Evolutionary conservation across 2,888 invertebrate genomes (phyloP), one percentile per base, ranked within the genome.

Genomic region (Drosophila mulleri): DNA sequence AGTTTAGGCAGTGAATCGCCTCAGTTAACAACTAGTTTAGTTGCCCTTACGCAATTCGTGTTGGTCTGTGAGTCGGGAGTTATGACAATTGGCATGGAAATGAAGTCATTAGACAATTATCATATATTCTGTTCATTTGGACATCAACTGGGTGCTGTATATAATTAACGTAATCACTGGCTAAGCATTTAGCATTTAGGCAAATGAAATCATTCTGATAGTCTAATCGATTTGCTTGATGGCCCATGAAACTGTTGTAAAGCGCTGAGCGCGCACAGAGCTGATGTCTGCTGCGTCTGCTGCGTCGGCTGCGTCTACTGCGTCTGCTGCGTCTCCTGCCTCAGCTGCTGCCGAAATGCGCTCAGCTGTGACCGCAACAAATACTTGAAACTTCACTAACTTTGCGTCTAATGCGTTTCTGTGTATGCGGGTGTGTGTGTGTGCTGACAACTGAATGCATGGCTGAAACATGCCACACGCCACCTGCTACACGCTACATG

Each of bases 401-500:
- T 11, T 32, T 32, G 26, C 23, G 60, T 67, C 60, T 57, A 39
- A 57, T 63, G 8, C 23, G 26, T 67, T 59, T 54, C 50, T 29
- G 39, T 8, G 8, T 29, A 6, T 0, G 29, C 7, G 7, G 26
- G 37, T 69, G 61, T 20, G 39, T 39, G 41, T 69, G 61, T 67
- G 59, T 52, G 67, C 69, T 83, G 81, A 75, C 70, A 82, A 61
- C 62, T 85, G 76, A 78, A 67, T 85, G 80, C 75, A 65, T 62
- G 59, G 12, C 59, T 62, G 71, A 41, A 32, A 52, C 47, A 18
- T 37, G 42, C 47, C 41, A 52, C 47, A 18, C 29, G 42, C 20
- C 52, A 12, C 35, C 48, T 58, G 77, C 53, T 60, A 39, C 45
- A 54, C 50, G 59, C 48, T 73, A n/a, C 59, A 47, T 65, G 71